Base-by-base conservation (phyloP, 2,113 vertebrate species). In the Felis chaus region DNA sequence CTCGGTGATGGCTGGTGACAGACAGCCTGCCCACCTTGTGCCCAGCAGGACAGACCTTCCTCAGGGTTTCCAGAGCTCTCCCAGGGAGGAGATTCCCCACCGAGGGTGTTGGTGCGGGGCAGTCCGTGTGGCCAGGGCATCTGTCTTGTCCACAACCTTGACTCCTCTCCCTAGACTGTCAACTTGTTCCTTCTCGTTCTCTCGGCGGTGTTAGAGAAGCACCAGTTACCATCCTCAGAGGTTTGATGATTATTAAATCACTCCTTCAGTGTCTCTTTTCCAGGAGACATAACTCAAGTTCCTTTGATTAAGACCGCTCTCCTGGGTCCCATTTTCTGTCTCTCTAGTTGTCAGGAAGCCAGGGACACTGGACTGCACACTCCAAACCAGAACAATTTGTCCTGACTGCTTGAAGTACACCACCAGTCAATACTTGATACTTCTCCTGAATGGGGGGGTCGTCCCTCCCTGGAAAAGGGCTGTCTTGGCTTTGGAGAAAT, bases 271-370 rank as follows among this genome's bases (percentile, higher is more conserved):
- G 39, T 74, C 85, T 83, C 53, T 48, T 41, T 74, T 79, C 89
- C 87, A 78, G 69, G 93, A 91, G 92, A 90, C 57, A 15, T 19
- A 85, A 88, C 61, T 92, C 85, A 57, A 76, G 82, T 73, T 91
- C 39, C 85, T 71, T 57, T 94, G 45, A 82, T 89, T 73, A 95
- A 89, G 95, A 68, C 39, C 39, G 19, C 36, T 94, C 97, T 65
- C 91, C 31, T 63, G 89, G 93, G 81, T 41, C 79, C 39, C 61
- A 73, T 85, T 86, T 78, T 55, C 81, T 61, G 57, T 83, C 86
- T 95, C 39, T 80, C 76, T 68, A 48, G 65, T 80, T 53, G n/a
- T 55, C 89, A 69, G 5, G 23, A 65, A 93, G 48, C 39, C 55
- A 63, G 65, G 71, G 87, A 97, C 36, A 79, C 16, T 11, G 8